Evolutionary conservation across 2,113 vertebrate genomes (phyloP), one percentile per base, ranked within the genome.

Genomic region (Pyrgilauda ruficollis): DNA sequence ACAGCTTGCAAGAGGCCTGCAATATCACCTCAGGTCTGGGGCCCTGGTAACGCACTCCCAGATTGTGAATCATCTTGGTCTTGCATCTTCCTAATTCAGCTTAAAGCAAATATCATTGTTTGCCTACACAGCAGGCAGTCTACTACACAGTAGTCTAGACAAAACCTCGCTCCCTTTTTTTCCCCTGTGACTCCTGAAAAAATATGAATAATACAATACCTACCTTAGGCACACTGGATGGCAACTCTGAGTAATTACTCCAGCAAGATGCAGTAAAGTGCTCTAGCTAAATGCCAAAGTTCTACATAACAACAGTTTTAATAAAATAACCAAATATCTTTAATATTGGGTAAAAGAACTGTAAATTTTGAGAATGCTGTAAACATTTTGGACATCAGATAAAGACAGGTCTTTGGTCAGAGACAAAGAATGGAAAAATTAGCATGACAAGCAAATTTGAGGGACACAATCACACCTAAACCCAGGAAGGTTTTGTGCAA

Each of bases 261-360:
- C 56, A 88, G 76, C 23, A 53, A 72, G 93, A 72, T 52, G 61
- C 89, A 84, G 41, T 89, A 44, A 79, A 92, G 47, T 78, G 77
- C 52, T 87, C 37, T 27, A 85, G 59, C 56, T 93, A 84, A 94
- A 96, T 91, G 77, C 26, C 26, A 56, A 81, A 62, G 47, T 75
- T 72, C 46, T 56, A 41, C 37, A 31, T 67, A 56, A 74, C 39
- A 69, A 68, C 39, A 75, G 14, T n/a, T 95, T 95, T 77, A 92
- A 97, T 97, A 96, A 96, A 79, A 52, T 44, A 93, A 39, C 66
- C 37, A 86, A 94, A 84, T 72, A 86, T 62, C 82, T 96, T 92
- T 95, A 97, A 96, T 96, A 90, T 90, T 96, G 62, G 90, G 89
- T 79, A 90, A 89, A 89, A 77, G 19, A 95, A 77, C 50, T 84